A percentile compares a stretch with the other conserved stretches of the same genome.
These are phyloP conservation scores for Eilema sororculum DNA, from an alignment of 2,888 invertebrate genomes.

Conservation along the genomic window DNA sequence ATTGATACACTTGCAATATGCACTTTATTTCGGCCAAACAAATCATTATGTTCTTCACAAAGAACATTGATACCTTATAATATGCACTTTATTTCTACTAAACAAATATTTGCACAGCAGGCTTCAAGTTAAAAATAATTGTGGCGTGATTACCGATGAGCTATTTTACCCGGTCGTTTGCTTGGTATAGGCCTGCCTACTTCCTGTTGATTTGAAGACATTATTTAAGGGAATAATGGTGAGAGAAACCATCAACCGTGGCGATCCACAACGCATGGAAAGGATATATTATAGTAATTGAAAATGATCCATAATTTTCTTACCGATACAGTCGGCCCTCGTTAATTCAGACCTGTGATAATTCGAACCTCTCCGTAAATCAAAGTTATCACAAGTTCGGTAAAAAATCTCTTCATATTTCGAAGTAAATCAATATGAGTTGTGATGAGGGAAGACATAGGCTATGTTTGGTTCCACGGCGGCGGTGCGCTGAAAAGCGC, in stretches of 20 bases:
- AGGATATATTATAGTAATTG: neutral
- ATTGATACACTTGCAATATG: constrained; percentile 19
- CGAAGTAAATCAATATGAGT: too few species aligned
- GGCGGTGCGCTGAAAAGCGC: too few species aligned
- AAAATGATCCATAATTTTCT: neutral
- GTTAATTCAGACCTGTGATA: too few species aligned
- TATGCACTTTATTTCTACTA: constrained; percentile 17
- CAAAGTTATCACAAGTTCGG: too few species aligned
- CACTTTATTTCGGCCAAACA: constrained; percentile 21
- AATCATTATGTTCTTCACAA: constrained; percentile 46
- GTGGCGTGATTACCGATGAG: neutral
- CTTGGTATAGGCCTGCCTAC: neutral
- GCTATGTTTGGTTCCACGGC: too few species aligned
- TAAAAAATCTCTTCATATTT: too few species aligned
- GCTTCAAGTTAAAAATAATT: neutral
- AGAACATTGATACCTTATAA: constrained; percentile 31
- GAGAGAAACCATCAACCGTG: neutral
- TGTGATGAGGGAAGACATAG: too few species aligned
- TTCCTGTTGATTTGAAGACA: neutral
- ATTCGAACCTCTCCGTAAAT: too few species aligned
- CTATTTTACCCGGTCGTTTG: neutral
- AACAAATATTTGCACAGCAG: constrained; percentile 2
- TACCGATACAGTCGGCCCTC: neutral
- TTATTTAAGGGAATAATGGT: neutral
- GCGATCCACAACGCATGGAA: neutral